These are phyloP conservation scores for Heliconius melpomene DNA, from an alignment of 1,140 invertebrate species.

Conservation along the genomic window DNA sequence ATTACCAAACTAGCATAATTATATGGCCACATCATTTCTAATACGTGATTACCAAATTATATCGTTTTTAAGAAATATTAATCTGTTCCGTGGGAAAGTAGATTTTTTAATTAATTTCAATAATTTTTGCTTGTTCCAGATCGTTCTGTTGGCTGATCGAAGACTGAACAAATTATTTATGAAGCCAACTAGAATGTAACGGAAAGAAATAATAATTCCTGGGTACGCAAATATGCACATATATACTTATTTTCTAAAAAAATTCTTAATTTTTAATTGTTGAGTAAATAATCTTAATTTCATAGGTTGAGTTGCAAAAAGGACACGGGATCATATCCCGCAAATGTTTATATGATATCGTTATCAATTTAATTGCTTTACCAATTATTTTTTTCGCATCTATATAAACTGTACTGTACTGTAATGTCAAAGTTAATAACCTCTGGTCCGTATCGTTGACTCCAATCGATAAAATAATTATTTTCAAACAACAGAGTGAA, in stretches of 20 bases:
- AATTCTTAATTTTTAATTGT: no score
- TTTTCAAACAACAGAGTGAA: slow-evolving; percentile 72
- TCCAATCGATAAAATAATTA: slow-evolving; percentile 39
- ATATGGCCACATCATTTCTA: slow-evolving; percentile 40
- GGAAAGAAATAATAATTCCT: slow-evolving; percentile 23
- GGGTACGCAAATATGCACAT: slow-evolving; percentile 18
- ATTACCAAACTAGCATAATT: slow-evolving; percentile 56
- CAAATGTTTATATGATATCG: not conserved
- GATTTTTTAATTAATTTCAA: slow-evolving; percentile 22
- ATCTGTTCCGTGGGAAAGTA: slow-evolving; percentile 22
- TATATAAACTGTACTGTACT: not conserved
- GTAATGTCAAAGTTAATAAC: slow-evolving; percentile 31
- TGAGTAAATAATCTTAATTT: no score
- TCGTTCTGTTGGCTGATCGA: slow-evolving; percentile 60
- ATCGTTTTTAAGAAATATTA: slow-evolving; percentile 35
- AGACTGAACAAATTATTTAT: slow-evolving; percentile 70
- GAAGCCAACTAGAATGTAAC: slow-evolving; percentile 60
- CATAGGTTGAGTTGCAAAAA: no score
- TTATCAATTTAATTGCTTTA: not conserved
- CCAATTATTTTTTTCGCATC: not conserved
- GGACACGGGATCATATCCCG: not conserved
- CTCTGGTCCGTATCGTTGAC: not conserved
- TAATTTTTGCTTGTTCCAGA: slow-evolving; percentile 62
- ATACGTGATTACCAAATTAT: slow-evolving; percentile 37
- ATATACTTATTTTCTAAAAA: no score